Percentiles rank a stretch among this genome's conserved stretches.
Evolutionary conservation across 2,888 invertebrate genomes (phyloP).

Genomic region (Gymnosoma rotundatum): DNA sequence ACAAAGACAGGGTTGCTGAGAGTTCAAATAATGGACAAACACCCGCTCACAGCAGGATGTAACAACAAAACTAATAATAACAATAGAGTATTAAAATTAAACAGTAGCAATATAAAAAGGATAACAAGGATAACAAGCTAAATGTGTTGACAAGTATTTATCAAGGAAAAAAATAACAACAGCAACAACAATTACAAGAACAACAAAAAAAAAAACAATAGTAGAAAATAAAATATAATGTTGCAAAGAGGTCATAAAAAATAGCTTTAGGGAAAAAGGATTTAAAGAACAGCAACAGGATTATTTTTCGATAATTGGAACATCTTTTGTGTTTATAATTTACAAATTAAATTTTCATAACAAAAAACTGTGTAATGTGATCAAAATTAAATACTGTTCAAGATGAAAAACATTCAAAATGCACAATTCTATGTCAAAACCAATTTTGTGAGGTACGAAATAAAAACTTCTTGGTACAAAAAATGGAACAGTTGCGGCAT

Average conservation of each 20-base stretch:
- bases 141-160: conserved; percentile 78
- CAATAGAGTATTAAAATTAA: conserved; percentile 44
- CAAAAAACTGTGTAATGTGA: too few species aligned
- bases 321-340: not conserved
- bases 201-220: too few species aligned
- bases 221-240: not conserved
- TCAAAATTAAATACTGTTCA: too few species aligned
- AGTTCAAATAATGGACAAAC: conserved; percentile 56
- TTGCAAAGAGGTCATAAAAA: not conserved
- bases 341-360: too few species aligned
- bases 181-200: not conserved
- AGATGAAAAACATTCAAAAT: too few species aligned
- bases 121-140: conserved; percentile 68
- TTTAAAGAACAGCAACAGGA: not conserved
- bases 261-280: not conserved
- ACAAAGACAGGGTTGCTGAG: conserved; percentile 24
- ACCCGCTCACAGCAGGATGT: conserved; percentile 64
- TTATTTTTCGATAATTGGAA: not conserved
- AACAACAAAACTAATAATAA: conserved; percentile 46
- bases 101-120: conserved; percentile 60
- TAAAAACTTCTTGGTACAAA: too few species aligned
- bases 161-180: conserved; percentile 55
- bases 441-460: too few species aligned
- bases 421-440: too few species aligned
- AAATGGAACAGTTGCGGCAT: too few species aligned